A percentile compares a stretch with the other conserved stretches of the same genome.
phyloP scores from a whole-genome alignment of 92 coral and sea anemone genomes.

The Anthopleura xanthogrammica region DNA sequence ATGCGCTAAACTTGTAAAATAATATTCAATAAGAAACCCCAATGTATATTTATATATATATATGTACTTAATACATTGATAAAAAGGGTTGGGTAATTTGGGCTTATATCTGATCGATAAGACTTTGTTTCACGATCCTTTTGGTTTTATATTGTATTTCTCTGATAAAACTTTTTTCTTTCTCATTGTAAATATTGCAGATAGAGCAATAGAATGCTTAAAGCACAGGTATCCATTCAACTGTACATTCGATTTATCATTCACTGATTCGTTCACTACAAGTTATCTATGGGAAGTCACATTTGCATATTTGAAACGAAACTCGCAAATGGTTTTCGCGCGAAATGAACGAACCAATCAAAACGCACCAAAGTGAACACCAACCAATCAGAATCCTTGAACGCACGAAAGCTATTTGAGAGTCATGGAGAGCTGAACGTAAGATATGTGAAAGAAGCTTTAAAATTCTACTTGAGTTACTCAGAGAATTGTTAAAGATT shows the following conservation, averaged over 20 bases:
- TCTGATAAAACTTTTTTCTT: background rate
- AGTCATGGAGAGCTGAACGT: too few species aligned
- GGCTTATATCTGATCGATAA: background rate
- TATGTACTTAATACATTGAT: background rate
- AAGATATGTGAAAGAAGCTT: too few species aligned
- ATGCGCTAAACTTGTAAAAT: background rate
- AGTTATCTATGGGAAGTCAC: too few species aligned
- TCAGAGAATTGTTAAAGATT: too few species aligned
- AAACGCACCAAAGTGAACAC: too few species aligned
- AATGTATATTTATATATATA: background rate
- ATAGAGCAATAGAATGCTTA: background rate
- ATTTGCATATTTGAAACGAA: background rate
- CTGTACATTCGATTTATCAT: background rate
- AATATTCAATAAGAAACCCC: conserved; percentile 4
- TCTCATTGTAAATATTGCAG: background rate
- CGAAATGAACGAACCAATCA: too few species aligned
- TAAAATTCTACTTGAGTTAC: too few species aligned
- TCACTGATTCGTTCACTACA: background rate
- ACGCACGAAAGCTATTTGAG: too few species aligned
- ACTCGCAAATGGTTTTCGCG: background rate
- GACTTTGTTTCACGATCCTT: background rate
- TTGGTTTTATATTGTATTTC: background rate
- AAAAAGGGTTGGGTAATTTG: background rate
- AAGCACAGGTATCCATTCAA: background rate
- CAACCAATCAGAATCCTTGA: too few species aligned